Percentiles rank a stretch among this genome's conserved stretches.
These are phyloP conservation scores for Drosophila paulistorum DNA, from an alignment of 1,140 invertebrate species.

Conservation along the genomic window DNA sequence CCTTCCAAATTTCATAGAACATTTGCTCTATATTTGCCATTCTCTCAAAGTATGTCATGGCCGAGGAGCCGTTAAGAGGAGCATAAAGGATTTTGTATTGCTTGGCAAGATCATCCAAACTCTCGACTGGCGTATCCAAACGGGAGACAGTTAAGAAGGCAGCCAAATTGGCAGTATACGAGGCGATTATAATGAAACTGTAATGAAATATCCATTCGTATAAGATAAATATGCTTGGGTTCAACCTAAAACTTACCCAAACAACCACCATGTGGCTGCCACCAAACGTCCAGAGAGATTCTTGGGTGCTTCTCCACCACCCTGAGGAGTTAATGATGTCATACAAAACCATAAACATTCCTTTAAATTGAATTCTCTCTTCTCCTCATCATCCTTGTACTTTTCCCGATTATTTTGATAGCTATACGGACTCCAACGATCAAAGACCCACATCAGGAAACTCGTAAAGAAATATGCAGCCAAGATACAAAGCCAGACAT, in stretches of 20 bases:
- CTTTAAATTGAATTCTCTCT: conserved; percentile 96
- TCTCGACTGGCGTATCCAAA: conserved; percentile 95
- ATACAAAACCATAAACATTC: conserved; percentile 99
- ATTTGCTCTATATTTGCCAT: conserved; percentile 97
- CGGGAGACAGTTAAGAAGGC: conserved; percentile 97
- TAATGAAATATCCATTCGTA: conserved; percentile 29
- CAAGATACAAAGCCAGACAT: conserved; percentile 98
- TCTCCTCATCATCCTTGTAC: conserved; percentile 96
- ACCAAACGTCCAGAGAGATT: conserved; percentile 96
- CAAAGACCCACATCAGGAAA: conserved; percentile 97
- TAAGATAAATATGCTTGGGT: background rate
- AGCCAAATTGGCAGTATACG: conserved; percentile 98
- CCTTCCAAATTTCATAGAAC: conserved; percentile 99
- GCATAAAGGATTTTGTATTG: conserved; percentile 98
- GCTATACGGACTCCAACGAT: conserved; percentile 97
- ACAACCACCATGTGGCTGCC: conserved; percentile 98
- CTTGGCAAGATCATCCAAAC: conserved; percentile 95
- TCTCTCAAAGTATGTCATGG: conserved; percentile 96
- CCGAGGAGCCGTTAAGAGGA: conserved; percentile 89
- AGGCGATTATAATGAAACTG: conserved; percentile 97
- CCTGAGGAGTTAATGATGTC: conserved; percentile 97
- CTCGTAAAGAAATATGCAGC: conserved; percentile 98
- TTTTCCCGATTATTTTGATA: conserved; percentile 97
- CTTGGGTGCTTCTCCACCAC: conserved; percentile 95
- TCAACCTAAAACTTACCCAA: conserved; percentile 85